A percentile compares a stretch with the other conserved stretches of the same genome.
Conservation (phyloP, 2,888 invertebrate genomes). For the Sabatieria punctata region DNA sequence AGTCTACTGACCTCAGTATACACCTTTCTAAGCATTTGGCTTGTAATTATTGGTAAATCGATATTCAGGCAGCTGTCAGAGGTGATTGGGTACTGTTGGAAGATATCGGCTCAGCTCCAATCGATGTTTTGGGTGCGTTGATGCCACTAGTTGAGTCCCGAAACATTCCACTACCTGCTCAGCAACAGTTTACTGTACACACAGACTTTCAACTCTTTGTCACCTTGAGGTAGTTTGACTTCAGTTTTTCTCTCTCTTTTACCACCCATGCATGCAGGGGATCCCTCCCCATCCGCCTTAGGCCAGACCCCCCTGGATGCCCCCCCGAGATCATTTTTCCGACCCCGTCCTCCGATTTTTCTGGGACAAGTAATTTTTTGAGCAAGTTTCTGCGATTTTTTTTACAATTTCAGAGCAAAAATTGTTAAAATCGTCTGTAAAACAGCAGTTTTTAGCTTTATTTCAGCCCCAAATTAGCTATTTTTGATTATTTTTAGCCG, state of each 20-base stretch:
- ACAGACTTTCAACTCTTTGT: conserved; percentile 81
- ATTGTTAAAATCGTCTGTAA: no score
- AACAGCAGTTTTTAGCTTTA: no score
- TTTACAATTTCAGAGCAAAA: no score
- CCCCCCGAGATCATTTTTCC: no score
- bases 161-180: conserved; percentile 66
- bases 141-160: conserved; percentile 66
- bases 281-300: no score
- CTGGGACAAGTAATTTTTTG: no score
- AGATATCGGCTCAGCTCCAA: conserved; percentile 80
- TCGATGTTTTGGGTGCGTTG: conserved; percentile 74
- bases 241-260: conserved; percentile 5
- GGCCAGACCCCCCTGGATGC: no score
- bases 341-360: no score
- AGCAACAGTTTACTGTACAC: conserved; percentile 58
- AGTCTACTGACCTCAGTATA: conserved; percentile 44
- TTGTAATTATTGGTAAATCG: neutral
- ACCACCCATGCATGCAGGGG: no score
- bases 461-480: no score
- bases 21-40: neutral
- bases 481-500: no score
- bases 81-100: conserved; percentile 84
- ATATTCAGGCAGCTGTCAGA: conserved; percentile 52
- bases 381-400: no score
- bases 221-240: conserved; percentile 46